A percentile compares a stretch with the other conserved stretches of the same genome.
phyloP scores from a whole-genome alignment of 2,113 vertebrate species.

The Rana temporaria region DNA sequence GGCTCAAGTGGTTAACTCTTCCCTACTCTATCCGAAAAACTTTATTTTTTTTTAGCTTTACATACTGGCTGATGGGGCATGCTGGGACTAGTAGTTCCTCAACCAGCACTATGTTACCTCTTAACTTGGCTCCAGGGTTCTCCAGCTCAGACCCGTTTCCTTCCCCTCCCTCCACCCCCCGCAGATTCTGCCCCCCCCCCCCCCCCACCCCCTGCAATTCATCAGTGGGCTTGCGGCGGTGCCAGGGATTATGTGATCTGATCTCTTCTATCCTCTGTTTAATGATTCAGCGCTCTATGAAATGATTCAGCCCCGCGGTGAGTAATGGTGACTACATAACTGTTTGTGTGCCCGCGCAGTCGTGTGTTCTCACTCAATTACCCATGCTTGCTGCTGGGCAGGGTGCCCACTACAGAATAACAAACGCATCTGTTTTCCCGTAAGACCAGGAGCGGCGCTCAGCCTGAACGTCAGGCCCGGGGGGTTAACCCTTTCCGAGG shows the following conservation, averaged over 20 bases:
- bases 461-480: not conserved
- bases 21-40: too few species aligned
- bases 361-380: slow-evolving; percentile 22
- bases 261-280: slow-evolving; percentile 4
- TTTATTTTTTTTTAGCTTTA: too few species aligned
- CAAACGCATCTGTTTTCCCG: slow-evolving; percentile 43
- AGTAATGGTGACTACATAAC: slow-evolving; percentile 20
- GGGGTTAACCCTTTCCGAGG: not conserved
- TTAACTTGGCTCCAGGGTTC: not conserved
- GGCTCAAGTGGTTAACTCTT: too few species aligned
- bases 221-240: not conserved
- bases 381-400: slow-evolving; percentile 36
- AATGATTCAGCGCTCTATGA: slow-evolving; percentile 17
- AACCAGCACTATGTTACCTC: not conserved
- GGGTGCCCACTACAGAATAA: slow-evolving; percentile 33
- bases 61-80: too few species aligned
- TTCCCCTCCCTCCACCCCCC: not conserved
- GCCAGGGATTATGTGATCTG: not conserved
- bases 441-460: slow-evolving; percentile 43
- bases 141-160: not conserved
- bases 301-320: slow-evolving; percentile 4
- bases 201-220: not conserved
- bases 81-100: too few species aligned
- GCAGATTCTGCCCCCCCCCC: not conserved
- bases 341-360: slow-evolving; percentile 27